Evolutionary conservation across 1,140 invertebrate species (phyloP), one percentile per base, ranked within the genome.

Genomic region (Archivesica marissinica): DNA sequence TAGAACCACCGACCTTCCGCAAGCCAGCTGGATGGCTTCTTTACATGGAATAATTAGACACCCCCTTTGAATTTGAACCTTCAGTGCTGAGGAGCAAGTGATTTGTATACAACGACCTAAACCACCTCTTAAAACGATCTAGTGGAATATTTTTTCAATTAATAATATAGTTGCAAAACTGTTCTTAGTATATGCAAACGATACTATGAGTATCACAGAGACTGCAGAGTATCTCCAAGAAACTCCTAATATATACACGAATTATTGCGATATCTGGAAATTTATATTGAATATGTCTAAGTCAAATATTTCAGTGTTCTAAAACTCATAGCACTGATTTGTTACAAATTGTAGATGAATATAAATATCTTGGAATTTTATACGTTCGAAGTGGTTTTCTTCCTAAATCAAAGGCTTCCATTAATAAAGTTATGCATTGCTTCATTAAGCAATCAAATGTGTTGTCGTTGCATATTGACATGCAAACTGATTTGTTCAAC

Each of bases 401-500:
- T 66, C 20, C 17, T 33, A 35, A 38, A n/a, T 23, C 33, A 30
- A 84, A 23, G 35, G 28, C 25, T 7, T 28, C 52, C 30, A 17
- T 75, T 1, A 4, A 15, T 11, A 64, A 52, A 56, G 70, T 72
- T 59, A 75, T 84, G 70, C 66, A 59, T 68, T n/a, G 23, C 39
- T 25, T 84, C 20, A 35, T 76, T 4, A 39, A 23, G 33, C 33
- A 64, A 39, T 33, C 20, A 70, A 35, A 39, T 3, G n/a, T 20
- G 38, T 39, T 64, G 9, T 35, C 7, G 15, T 13, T 64, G 20
- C 54, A 23, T 33, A 35, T 77, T 66, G 70, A 84, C 52, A 41
- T 76, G 15, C 56, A 61, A 23, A 20, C 64, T n/a, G 38, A 77
- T 17, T 28, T 84, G 6, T 84, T 84, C 76, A 54, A 84, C n/a